A percentile compares a stretch with the other conserved stretches of the same genome.
phyloP scores from a whole-genome alignment of 2,888 invertebrate species.

The Melanargia galathea region DNA sequence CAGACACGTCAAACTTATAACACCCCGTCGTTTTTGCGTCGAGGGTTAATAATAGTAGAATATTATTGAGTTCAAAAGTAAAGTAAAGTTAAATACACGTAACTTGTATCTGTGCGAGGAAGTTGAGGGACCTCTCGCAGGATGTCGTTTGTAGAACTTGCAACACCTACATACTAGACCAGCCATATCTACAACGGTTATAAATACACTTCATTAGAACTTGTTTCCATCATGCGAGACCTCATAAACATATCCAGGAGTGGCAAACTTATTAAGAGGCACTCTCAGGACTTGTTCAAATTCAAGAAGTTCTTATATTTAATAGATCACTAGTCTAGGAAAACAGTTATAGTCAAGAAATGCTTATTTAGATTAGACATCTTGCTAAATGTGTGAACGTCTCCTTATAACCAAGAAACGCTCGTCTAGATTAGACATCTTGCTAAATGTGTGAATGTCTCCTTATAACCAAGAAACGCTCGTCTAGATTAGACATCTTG shows the following conservation, averaged over 20 bases:
- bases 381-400: too few species aligned
- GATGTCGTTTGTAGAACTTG: slow-evolving; percentile 39
- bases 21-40: too few species aligned
- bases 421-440: too few species aligned
- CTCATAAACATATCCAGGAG: slow-evolving; percentile 15
- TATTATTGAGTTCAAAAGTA: background rate
- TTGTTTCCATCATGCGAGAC: slow-evolving; percentile 13
- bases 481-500: too few species aligned
- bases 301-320: background rate
- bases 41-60: too few species aligned
- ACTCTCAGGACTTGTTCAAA: background rate
- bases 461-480: too few species aligned
- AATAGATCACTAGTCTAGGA: background rate
- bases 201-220: slow-evolving; percentile 16
- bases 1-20: too few species aligned
- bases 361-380: too few species aligned
- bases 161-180: slow-evolving; percentile 32
- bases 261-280: background rate
- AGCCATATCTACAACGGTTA: slow-evolving; percentile 17
- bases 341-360: too few species aligned
- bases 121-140: slow-evolving; percentile 43
- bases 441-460: too few species aligned
- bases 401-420: too few species aligned
- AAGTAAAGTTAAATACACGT: slow-evolving; percentile 10
- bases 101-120: slow-evolving; percentile 39